These are phyloP conservation scores for Opisthocomus hoazin DNA, from an alignment of 2,113 vertebrate genomes.

Conservation along the genomic window DNA sequence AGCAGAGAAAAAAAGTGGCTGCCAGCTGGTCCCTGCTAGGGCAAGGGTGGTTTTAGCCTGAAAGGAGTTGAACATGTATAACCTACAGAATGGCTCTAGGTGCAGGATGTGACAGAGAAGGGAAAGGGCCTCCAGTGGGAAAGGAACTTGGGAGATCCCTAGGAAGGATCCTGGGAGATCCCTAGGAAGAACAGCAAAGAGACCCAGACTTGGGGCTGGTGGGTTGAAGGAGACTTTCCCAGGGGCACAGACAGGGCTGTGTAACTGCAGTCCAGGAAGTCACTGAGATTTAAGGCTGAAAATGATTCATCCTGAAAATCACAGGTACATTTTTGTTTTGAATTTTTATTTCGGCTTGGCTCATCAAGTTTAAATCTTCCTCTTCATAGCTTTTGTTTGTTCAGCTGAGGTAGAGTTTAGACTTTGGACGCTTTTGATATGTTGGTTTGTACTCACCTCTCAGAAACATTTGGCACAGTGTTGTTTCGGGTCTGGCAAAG, in stretches of 20 bases:
- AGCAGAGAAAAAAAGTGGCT: not conserved
- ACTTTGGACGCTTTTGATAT: not conserved
- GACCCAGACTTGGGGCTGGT: not conserved
- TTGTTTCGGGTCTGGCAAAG: not conserved
- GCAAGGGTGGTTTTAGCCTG: not conserved
- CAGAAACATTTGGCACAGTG: not conserved
- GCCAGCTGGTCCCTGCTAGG: not conserved
- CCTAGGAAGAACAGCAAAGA: not conserved
- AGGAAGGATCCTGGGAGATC: not conserved
- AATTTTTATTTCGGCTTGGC: not conserved
- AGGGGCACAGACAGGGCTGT: too few relatives aligned
- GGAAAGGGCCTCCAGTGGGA: not conserved
- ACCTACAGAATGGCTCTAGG: not conserved
- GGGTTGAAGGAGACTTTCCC: not conserved
- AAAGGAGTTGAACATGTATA: not conserved
- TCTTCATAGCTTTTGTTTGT: not conserved
- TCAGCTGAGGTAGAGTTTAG: not conserved
- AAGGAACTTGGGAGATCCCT: not conserved
- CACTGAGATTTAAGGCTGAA: not conserved
- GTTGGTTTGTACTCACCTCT: not conserved
- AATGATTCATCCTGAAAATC: not conserved
- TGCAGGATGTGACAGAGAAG: not conserved
- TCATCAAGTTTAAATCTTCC: not conserved
- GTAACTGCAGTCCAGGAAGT: not conserved
- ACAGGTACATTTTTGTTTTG: not conserved